Evolutionary conservation across 2,113 vertebrate species (phyloP), one percentile per base, ranked within the genome.

Genomic region (Mesitornis unicolor): DNA sequence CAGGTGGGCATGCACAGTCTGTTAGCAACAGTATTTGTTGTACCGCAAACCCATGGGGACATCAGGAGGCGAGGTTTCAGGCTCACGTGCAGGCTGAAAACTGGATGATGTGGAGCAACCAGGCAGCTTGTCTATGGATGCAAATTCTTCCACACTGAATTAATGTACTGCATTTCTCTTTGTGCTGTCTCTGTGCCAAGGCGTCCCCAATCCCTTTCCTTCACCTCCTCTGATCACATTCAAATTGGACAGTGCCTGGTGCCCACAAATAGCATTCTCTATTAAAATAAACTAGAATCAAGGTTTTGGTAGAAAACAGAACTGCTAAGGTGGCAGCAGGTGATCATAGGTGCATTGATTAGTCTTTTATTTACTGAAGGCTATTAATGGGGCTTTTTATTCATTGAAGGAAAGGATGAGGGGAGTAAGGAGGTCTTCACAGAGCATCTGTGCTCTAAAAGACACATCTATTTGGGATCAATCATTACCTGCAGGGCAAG

Each of bases 401-500:
- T 67, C 31, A 47, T 10, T 68, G 54, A 78, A 74, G 59, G 16
- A 64, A 82, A 84, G 42, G 11, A 65, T 3, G 10, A 86, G 42
- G 36, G 28, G 54, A 77, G 12, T 68, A 80, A 84, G 51, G 20
- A 33, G 21, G 12, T 87, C 45, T 85, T 82, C 50, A 50, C 5
- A 88, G 63, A 83, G 38, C 42, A 78, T 78, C 35, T 70, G 51
- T 75, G 60, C 45, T 65, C 36, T 88, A n/a, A 54, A 61, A 88
- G 40, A 82, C 17, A 1, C 9, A 74, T 79, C 50, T 91, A 0
- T 90, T 80, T 76, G 28, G 79, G 85, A 90, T 92, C 92, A 90
- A 78, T 96, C 51, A 68, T 53, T 92, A 60, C 68, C 85, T 84
- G 47, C 85, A 86, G 85, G 71, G 90, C 82, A 96, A 93, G 50